These are phyloP conservation scores for Drosophila kikkawai DNA, from an alignment of 1,140 invertebrate genomes.

Conservation along the genomic window DNA sequence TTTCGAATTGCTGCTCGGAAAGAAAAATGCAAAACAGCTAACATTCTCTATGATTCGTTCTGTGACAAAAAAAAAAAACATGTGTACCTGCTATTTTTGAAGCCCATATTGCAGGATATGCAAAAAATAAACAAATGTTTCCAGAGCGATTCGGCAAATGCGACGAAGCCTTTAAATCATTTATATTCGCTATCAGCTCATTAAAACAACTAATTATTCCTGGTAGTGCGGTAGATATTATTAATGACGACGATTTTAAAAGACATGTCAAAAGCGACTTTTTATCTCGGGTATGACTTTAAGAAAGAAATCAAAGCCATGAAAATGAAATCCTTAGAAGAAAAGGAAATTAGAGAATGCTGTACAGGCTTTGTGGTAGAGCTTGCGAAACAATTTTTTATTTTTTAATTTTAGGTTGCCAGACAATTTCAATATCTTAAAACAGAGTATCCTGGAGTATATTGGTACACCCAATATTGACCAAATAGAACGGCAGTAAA, in stretches of 20 bases:
- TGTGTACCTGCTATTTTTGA: conserved; percentile 11
- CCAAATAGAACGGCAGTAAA: too few species aligned
- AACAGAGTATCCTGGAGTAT: too few species aligned
- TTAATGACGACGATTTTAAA: background rate
- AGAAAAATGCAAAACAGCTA: conserved; percentile 19
- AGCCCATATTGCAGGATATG: conserved; percentile 10
- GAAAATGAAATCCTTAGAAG: too few species aligned
- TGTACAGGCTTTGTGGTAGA: too few species aligned
- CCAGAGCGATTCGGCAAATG: background rate
- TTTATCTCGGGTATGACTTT: too few species aligned
- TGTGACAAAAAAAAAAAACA: conserved; percentile 8
- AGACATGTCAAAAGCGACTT: too few species aligned
- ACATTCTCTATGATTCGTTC: conserved; percentile 16
- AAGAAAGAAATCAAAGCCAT: too few species aligned
- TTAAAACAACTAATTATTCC: conserved; percentile 17
- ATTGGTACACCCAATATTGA: too few species aligned
- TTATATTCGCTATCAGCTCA: conserved; percentile 13
- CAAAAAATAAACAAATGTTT: conserved; percentile 9
- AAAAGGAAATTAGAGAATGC: too few species aligned
- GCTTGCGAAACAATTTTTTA: too few species aligned
- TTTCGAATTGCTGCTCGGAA: conserved; percentile 18
- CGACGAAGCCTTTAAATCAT: background rate
- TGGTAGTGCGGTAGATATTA: conserved; percentile 8
- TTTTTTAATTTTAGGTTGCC: too few species aligned
- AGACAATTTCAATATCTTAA: too few species aligned